These are phyloP conservation scores for Sipha flava DNA, from an alignment of 1,140 invertebrate genomes.

Conservation along the genomic window DNA sequence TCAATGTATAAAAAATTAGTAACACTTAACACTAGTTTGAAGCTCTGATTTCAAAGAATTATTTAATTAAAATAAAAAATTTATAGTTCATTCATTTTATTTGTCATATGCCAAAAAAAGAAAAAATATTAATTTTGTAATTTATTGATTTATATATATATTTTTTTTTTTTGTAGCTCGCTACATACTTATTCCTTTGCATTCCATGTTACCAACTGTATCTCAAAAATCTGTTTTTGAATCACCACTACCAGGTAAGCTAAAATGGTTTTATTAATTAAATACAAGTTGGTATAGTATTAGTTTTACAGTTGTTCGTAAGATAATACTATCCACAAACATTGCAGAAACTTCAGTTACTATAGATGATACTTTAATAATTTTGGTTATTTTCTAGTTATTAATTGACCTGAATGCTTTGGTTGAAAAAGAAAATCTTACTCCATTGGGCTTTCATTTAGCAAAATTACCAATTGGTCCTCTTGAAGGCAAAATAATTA, in stretches of 20 bases:
- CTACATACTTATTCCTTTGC: slow-evolving; percentile 62
- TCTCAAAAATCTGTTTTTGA: slow-evolving; percentile 70
- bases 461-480: slow-evolving; percentile 59
- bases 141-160: background rate
- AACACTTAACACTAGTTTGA: too few relatives aligned
- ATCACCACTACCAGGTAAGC: slow-evolving; percentile 52
- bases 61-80: too few relatives aligned
- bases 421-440: slow-evolving; percentile 67
- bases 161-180: slow-evolving; percentile 40
- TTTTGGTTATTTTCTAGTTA: slow-evolving; percentile 39
- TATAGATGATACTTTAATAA: slow-evolving; percentile 60
- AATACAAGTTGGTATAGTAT: background rate
- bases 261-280: slow-evolving; percentile 49
- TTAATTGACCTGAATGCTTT: slow-evolving; percentile 79
- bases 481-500: slow-evolving; percentile 70
- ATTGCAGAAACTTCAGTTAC: slow-evolving; percentile 85
- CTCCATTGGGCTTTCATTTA: slow-evolving; percentile 80
- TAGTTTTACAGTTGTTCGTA: slow-evolving; percentile 48
- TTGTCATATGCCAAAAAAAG: too few relatives aligned
- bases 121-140: too few relatives aligned
- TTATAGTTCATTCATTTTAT: too few relatives aligned
- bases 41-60: too few relatives aligned
- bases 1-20: too few relatives aligned
- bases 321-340: slow-evolving; percentile 71
- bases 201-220: slow-evolving; percentile 70